phyloP scores from a whole-genome alignment of 2,113 vertebrate species.

The Corythornis cristatus region DNA sequence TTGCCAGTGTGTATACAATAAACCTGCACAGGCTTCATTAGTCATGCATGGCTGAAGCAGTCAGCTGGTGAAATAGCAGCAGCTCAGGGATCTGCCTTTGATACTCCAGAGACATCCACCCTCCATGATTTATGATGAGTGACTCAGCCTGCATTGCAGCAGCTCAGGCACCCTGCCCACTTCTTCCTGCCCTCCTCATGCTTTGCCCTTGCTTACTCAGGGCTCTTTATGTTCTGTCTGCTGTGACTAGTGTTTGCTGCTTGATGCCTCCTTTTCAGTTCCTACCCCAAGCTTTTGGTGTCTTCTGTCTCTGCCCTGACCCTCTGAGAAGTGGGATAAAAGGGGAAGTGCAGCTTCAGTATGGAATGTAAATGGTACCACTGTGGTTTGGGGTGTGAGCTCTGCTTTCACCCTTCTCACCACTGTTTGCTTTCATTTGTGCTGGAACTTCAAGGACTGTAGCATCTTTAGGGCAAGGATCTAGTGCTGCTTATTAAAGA shows the following conservation, averaged over 20 bases:
- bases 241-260: background rate
- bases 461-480: background rate
- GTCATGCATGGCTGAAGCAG: conserved; percentile 49
- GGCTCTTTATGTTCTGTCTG: background rate
- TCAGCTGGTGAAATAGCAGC: conserved; percentile 54
- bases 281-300: background rate
- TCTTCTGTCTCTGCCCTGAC: background rate
- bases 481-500: background rate
- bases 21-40: conserved; percentile 70
- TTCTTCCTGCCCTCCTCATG: background rate
- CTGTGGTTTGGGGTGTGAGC: background rate
- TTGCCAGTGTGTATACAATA: conserved; percentile 60
- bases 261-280: conserved; percentile 5
- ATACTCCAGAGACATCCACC: background rate
- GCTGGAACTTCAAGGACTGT: background rate
- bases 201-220: background rate
- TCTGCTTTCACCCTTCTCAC: background rate
- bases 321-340: background rate
- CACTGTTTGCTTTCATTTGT: background rate
- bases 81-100: conserved; percentile 40
- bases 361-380: background rate
- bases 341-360: background rate
- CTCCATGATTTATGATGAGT: conserved; percentile 23
- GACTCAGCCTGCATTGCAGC: conserved; percentile 19
- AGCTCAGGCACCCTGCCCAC: background rate